Evolutionary conservation across 2,797 vertebrate species (phyloP).

Genomic region (Enteromius treurensis): DNA sequence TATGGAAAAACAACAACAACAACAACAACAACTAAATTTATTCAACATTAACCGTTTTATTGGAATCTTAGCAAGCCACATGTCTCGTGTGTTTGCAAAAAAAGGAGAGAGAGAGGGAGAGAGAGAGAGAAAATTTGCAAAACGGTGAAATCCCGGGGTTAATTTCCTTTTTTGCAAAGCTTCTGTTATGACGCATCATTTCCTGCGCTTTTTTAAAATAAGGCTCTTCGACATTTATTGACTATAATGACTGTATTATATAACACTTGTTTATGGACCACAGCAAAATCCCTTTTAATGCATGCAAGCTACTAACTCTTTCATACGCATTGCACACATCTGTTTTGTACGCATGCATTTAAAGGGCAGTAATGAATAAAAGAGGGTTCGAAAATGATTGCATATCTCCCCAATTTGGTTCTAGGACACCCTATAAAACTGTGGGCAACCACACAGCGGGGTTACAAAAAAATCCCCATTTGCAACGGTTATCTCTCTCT

Average conservation of each 20-base stretch:
- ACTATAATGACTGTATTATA: constrained; percentile 4
- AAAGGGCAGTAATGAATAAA: constrained; percentile 6
- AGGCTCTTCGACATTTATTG: not conserved
- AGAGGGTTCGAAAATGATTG: not conserved
- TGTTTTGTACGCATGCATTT: not conserved
- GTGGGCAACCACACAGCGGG: not conserved
- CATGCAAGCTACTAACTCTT: not conserved
- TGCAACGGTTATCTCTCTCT: not conserved
- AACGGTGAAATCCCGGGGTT: not conserved
- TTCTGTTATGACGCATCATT: not conserved
- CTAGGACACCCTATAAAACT: not conserved
- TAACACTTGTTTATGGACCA: constrained; percentile 13
- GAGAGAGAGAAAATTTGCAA: not conserved
- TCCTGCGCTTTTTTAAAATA: not conserved
- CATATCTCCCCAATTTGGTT: constrained; percentile 2
- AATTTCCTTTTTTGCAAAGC: not conserved
- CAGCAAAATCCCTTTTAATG: constrained; percentile 2
- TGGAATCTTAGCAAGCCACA: not conserved
- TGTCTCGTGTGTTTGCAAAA: not conserved
- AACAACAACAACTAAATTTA: no score
- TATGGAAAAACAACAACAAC: no score
- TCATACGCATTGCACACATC: not conserved
- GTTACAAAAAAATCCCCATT: not conserved
- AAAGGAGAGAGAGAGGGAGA: not conserved
- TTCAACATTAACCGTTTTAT: not conserved